Evolutionary conservation across 2,888 invertebrate genomes (phyloP).

Genomic region (Dasysyrphus albostriatus): DNA sequence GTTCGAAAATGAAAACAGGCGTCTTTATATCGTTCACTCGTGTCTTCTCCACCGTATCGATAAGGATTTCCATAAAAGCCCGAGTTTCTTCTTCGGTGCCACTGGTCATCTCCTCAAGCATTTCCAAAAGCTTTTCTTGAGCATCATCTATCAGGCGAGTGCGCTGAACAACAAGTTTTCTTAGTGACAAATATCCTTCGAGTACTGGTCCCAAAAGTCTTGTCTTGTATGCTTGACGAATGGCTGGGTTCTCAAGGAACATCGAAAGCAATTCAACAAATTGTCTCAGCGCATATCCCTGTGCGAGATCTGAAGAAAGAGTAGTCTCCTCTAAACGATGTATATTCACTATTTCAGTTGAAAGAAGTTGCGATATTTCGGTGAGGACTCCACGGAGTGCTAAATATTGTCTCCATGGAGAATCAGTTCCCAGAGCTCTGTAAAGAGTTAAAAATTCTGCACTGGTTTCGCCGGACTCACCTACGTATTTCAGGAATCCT

Average conservation of each 20-base stretch:
- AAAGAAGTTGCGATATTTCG: constrained; percentile 93
- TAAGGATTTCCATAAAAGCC: constrained; percentile 98
- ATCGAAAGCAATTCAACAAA: constrained; percentile 94
- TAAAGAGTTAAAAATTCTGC: constrained; percentile 95
- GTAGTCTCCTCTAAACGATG: constrained; percentile 96
- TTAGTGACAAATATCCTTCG: constrained; percentile 96
- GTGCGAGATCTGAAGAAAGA: constrained; percentile 95
- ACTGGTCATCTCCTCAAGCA: constrained; percentile 97
- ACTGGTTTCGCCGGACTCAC: constrained; percentile 95
- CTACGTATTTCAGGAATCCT: constrained; percentile 93
- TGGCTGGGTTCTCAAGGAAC: constrained; percentile 94
- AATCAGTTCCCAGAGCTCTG: constrained; percentile 91
- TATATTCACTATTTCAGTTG: constrained; percentile 94
- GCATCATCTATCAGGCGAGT: constrained; percentile 98
- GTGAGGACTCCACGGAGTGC: constrained; percentile 94
- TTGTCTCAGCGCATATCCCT: constrained; percentile 96
- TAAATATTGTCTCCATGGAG: constrained; percentile 97
- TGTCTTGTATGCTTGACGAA: constrained; percentile 95
- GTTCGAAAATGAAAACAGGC: constrained; percentile 98
- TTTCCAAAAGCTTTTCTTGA: constrained; percentile 95
- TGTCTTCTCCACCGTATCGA: constrained; percentile 96
- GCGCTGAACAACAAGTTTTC: constrained; percentile 96
- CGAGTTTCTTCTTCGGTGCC: constrained; percentile 98
- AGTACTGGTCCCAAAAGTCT: constrained; percentile 89
- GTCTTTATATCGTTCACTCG: constrained; percentile 96